Percentiles rank a stretch among this genome's conserved stretches.
Conservation (phyloP, 2,888 invertebrate species). For the Tachystola acroxantha region DNA sequence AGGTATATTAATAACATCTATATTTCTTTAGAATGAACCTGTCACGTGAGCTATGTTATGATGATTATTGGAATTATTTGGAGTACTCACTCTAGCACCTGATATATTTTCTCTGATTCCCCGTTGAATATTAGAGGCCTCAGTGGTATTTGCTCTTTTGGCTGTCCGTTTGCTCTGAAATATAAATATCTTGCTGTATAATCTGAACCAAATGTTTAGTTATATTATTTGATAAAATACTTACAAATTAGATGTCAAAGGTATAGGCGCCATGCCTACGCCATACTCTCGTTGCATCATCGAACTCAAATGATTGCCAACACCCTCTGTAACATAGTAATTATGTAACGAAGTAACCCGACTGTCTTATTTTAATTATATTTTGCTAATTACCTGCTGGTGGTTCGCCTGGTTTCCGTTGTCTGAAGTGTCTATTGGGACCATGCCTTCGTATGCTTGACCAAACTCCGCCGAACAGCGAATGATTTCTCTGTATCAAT, state of each 20-base stretch:
- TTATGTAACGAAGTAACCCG: background rate
- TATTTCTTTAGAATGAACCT: constrained; percentile 1
- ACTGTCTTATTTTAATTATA: too few relatives aligned
- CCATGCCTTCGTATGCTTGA: constrained; percentile 92
- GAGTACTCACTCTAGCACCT: constrained; percentile 84
- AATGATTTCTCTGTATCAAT: constrained; percentile 91
- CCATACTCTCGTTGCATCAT: constrained; percentile 75
- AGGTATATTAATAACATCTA: constrained; percentile 6
- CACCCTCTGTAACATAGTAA: constrained; percentile 44
- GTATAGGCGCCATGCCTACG: constrained; percentile 42
- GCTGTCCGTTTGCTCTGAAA: constrained; percentile 65
- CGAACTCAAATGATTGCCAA: constrained; percentile 69
- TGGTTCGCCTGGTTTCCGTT: constrained; percentile 51
- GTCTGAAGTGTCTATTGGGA: constrained; percentile 60
- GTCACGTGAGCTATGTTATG: background rate
- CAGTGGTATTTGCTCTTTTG: constrained; percentile 87
- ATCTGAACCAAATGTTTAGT: background rate
- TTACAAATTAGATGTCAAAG: constrained; percentile 62
- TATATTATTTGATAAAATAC: constrained; percentile 18
- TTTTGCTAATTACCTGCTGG: constrained; percentile 40
- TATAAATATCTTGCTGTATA: background rate
- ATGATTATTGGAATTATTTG: background rate
- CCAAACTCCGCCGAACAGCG: constrained; percentile 97
- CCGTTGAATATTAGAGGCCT: constrained; percentile 84
- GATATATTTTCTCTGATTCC: constrained; percentile 81